These are phyloP conservation scores for Vimba vimba DNA, from an alignment of 2,113 vertebrate species.

Conservation along the genomic window DNA sequence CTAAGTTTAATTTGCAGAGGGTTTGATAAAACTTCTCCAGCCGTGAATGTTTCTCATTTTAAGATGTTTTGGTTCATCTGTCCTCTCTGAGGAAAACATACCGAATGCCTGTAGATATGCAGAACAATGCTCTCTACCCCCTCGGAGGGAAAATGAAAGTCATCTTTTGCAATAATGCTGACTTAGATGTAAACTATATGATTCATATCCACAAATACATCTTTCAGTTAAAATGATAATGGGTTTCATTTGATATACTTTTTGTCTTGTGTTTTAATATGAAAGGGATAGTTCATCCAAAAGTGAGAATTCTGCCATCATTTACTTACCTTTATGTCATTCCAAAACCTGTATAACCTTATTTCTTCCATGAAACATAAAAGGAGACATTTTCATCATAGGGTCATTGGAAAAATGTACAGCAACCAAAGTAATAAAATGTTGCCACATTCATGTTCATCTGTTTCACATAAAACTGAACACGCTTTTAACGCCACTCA, in stretches of 20 bases:
- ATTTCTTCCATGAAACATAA: neutral
- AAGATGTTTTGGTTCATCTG: conserved; percentile 34
- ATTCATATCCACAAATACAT: neutral
- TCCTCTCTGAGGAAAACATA: conserved; percentile 24
- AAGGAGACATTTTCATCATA: neutral
- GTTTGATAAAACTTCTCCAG: neutral
- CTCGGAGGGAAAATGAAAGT: neutral
- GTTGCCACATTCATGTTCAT: too few relatives aligned
- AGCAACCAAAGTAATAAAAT: too few relatives aligned
- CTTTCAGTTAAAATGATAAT: neutral
- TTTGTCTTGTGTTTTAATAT: neutral
- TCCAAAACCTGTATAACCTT: neutral
- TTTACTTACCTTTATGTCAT: neutral
- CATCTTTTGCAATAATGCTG: neutral
- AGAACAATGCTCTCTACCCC: conserved; percentile 13
- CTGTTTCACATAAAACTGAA: too few relatives aligned
- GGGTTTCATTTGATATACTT: neutral
- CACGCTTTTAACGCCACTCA: too few relatives aligned
- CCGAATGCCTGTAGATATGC: conserved; percentile 22
- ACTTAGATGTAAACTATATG: neutral
- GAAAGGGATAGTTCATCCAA: too few relatives aligned
- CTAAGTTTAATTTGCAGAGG: neutral
- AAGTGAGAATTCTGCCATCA: neutral
- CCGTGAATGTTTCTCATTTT: conserved; percentile 11
- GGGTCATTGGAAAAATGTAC: neutral